phyloP scores from a whole-genome alignment of 2,113 vertebrate genomes.

The Hassar affinis region DNA sequence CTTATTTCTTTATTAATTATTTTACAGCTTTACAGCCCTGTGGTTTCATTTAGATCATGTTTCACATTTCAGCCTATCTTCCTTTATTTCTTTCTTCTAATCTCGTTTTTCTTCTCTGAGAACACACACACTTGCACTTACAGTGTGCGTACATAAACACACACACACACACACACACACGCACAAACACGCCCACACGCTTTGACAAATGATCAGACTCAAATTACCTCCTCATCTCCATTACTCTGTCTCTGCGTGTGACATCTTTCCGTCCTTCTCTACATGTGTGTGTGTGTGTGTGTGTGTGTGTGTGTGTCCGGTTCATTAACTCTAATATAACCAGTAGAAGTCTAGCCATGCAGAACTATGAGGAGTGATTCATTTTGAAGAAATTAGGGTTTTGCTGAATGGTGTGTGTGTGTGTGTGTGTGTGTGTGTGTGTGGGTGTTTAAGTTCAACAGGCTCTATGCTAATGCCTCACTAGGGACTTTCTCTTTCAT shows the following conservation, averaged over 20 bases:
- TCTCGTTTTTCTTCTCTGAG: neutral
- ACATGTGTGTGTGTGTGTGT: slow-evolving; percentile 4
- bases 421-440: slow-evolving; percentile 11
- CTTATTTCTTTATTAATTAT: no score
- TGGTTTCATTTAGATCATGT: neutral
- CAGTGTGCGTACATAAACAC: neutral
- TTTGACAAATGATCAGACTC: slow-evolving; percentile 24
- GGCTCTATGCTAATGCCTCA: slow-evolving; percentile 27
- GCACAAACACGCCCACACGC: slow-evolving; percentile 36
- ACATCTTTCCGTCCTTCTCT: slow-evolving; percentile 10
- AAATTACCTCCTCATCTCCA: slow-evolving; percentile 38
- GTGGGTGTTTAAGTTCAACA: slow-evolving; percentile 14
- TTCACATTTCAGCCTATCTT: neutral
- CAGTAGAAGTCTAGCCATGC: slow-evolving; percentile 24
- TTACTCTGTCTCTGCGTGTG: slow-evolving; percentile 16
- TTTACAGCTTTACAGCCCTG: neutral
- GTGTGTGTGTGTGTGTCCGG: slow-evolving; percentile 7
- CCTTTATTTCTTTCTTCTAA: neutral
- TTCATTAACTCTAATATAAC: slow-evolving; percentile 37
- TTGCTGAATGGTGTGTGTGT: neutral
- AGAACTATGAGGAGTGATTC: slow-evolving; percentile 33
- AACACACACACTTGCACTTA: slow-evolving; percentile 16
- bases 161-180: neutral
- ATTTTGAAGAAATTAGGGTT: slow-evolving; percentile 8
- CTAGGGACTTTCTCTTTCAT: slow-evolving; percentile 35